phyloP scores from a whole-genome alignment of 2,113 vertebrate genomes.

The Entosphenus tridentatus region DNA sequence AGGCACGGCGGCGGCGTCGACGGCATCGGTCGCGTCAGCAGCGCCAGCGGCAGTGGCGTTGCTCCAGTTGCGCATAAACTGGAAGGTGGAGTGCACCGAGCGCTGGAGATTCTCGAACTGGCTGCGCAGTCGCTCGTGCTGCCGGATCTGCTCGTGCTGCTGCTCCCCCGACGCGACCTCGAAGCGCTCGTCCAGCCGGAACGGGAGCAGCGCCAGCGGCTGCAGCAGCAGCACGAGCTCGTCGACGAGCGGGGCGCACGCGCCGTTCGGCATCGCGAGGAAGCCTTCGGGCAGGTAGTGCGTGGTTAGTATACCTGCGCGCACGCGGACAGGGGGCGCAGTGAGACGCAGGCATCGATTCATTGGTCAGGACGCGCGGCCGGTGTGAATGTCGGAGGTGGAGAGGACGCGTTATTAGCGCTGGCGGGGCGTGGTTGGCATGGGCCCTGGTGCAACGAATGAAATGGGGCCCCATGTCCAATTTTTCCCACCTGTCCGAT shows the following conservation, averaged over 20 bases:
- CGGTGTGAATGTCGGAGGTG: neutral
- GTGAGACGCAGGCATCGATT: too few relatives aligned
- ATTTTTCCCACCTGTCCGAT: too few relatives aligned
- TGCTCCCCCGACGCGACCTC: slow-evolving; percentile 59
- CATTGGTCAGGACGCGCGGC: slow-evolving; percentile 5
- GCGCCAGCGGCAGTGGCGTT: slow-evolving; percentile 7
- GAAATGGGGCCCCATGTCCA: too few relatives aligned
- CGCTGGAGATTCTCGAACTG: slow-evolving; percentile 38
- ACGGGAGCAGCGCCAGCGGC: slow-evolving; percentile 73
- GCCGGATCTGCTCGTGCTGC: slow-evolving; percentile 49
- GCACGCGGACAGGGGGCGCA: neutral
- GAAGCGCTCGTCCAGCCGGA: slow-evolving; percentile 70
- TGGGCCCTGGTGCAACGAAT: too few relatives aligned
- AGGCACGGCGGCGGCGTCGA: neutral
- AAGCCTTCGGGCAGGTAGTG: slow-evolving; percentile 73
- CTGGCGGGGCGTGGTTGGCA: too few relatives aligned
- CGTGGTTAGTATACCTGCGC: slow-evolving; percentile 47
- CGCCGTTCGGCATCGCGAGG: slow-evolving; percentile 46
- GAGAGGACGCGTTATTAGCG: neutral
- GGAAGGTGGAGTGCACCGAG: slow-evolving; percentile 58
- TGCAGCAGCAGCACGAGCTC: slow-evolving; percentile 79
- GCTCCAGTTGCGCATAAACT: slow-evolving; percentile 47
- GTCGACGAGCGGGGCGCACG: slow-evolving; percentile 52
- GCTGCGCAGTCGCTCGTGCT: slow-evolving; percentile 58
- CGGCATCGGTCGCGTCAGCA: slow-evolving; percentile 4